Conservation (phyloP, 92 coral and sea anemone species). For the Hydrozoanthus gracilis region DNA sequence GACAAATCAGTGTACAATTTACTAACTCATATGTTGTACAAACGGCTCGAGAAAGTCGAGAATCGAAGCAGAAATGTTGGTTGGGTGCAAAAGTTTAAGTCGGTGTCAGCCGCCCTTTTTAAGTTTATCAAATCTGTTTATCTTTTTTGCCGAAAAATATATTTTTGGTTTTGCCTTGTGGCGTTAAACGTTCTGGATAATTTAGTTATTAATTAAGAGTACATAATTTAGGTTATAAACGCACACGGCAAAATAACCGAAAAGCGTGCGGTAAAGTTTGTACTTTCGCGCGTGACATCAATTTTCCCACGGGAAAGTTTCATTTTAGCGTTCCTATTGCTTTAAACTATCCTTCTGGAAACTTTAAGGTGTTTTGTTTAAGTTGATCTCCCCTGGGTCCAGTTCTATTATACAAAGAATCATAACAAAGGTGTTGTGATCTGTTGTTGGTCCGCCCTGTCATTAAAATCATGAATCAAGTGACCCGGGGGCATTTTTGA, state of each 20-base stretch:
- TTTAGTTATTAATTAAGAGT: too few relatives aligned
- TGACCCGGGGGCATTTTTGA: not conserved
- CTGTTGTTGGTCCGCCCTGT: not conserved
- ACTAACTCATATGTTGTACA: too few relatives aligned
- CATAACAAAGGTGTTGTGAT: not conserved
- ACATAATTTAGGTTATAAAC: not conserved
- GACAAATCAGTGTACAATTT: too few relatives aligned
- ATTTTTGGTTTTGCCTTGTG: too few relatives aligned
- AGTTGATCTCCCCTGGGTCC: not conserved
- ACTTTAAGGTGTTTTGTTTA: constrained; percentile 17
- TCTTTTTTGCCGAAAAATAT: too few relatives aligned
- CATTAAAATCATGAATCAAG: not conserved
- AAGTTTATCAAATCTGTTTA: too few relatives aligned
- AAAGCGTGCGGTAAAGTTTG: not conserved
- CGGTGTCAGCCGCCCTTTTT: too few relatives aligned
- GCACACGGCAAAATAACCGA: not conserved
- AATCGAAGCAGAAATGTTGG: too few relatives aligned
- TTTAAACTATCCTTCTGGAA: constrained; percentile 15
- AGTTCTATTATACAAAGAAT: not conserved
- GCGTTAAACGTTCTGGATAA: too few relatives aligned
- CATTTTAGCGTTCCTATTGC: not conserved
- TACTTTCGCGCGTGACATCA: not conserved
- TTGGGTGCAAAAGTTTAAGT: too few relatives aligned
- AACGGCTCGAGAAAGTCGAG: too few relatives aligned
- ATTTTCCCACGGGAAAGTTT: constrained; percentile 38